These are phyloP conservation scores for Empis stercorea DNA, from an alignment of 2,888 invertebrate genomes.

Conservation along the genomic window DNA sequence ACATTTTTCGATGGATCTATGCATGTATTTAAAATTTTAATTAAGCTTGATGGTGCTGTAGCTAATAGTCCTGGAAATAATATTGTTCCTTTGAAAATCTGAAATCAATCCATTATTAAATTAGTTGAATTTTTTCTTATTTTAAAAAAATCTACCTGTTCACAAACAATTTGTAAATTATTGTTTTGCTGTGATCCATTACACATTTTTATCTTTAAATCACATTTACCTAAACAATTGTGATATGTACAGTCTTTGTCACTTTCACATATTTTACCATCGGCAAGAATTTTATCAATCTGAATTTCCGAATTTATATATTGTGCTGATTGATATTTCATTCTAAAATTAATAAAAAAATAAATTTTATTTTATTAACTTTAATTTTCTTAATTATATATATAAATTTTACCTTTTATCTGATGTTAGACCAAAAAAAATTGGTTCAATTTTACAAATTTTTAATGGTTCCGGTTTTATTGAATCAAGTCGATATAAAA, in stretches of 20 bases:
- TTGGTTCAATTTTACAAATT: slow-evolving; percentile 30
- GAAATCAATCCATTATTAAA: slow-evolving; percentile 10
- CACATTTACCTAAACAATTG: slow-evolving; percentile 28
- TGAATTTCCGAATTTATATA: slow-evolving; percentile 27
- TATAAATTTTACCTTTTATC: slow-evolving; percentile 22
- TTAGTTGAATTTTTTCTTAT: background rate
- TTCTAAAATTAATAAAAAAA: slow-evolving; percentile 14
- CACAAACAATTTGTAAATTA: slow-evolving; percentile 32
- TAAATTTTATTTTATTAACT: background rate
- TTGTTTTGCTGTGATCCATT: slow-evolving; percentile 29
- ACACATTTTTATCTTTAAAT: slow-evolving; percentile 23
- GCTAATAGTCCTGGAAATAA: slow-evolving; percentile 27
- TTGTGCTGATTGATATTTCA: slow-evolving; percentile 32
- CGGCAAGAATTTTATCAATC: slow-evolving; percentile 27
- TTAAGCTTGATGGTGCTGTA: slow-evolving; percentile 23
- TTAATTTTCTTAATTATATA: background rate
- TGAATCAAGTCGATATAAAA: slow-evolving; percentile 29
- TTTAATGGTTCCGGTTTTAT: slow-evolving; percentile 32
- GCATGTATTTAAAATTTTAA: slow-evolving; percentile 25
- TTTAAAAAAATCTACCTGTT: slow-evolving; percentile 11
- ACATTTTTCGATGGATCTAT: slow-evolving; percentile 23
- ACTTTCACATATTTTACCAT: slow-evolving; percentile 22
- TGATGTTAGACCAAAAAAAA: slow-evolving; percentile 28
- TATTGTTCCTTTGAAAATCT: slow-evolving; percentile 26
- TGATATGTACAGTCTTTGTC: slow-evolving; percentile 26